Conservation (phyloP, 2,888 invertebrate genomes). For the Periphyllus acericola region DNA sequence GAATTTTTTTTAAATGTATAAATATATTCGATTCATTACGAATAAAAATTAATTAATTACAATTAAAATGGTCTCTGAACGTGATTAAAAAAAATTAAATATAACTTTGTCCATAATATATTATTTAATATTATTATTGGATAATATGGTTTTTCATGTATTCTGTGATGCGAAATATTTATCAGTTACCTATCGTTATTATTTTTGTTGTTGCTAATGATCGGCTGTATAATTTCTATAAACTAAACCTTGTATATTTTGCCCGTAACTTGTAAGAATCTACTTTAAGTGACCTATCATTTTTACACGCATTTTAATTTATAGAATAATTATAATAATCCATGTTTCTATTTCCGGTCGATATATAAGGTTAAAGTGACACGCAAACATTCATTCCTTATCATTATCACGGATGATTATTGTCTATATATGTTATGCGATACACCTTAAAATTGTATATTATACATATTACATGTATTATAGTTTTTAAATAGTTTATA, state of each 20-base stretch:
- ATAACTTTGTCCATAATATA: background rate
- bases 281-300: background rate
- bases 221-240: background rate
- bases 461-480: too few species aligned
- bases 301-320: constrained; percentile 14
- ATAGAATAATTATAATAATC: background rate
- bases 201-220: background rate
- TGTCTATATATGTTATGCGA: background rate
- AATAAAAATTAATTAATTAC: background rate
- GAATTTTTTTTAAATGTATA: background rate
- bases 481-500: too few species aligned
- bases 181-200: background rate
- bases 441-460: background rate
- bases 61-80: background rate
- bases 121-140: background rate
- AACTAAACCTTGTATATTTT: too few species aligned
- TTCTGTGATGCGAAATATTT: too few species aligned
- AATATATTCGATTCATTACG: background rate
- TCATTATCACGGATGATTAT: background rate
- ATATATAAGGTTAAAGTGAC: constrained; percentile 21
- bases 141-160: background rate
- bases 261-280: too few species aligned
- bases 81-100: background rate
- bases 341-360: constrained; percentile 5
- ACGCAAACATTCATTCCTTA: background rate